Base-by-base conservation (phyloP, 2,113 vertebrate species). In the Chloropsis cyanopogon region DNA sequence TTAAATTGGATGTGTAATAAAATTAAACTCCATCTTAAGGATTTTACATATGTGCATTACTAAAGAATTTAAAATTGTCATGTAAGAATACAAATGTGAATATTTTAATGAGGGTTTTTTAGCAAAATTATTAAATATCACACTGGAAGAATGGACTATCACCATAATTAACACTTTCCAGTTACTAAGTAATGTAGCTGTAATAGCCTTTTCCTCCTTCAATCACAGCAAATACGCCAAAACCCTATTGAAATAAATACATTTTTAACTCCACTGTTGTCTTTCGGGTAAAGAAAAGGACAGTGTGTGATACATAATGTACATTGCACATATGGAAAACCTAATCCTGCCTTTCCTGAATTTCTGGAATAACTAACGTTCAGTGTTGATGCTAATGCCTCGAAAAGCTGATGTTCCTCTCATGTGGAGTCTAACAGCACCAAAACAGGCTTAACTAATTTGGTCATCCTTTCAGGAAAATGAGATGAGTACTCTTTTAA, bases 371-470 rank as follows among this genome's bases (percentile, higher is more conserved):
- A 63, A 75, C 11, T 54, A 50, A 26, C 14, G 1, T 14, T 93
- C 2, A 0, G 1, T 49, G 10, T 42, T 39, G 12, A 52, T 60
- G 7, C 4, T 70, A 26, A 14, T 79, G 28, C 4, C 39, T 41
- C 5, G 19, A 19, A 13, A 28, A 93, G 12, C 6, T 50, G 25
- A 64, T n/a, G 11, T 63, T 89, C 24, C 6, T 84, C 24, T 53
- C 13, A 39, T 3, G 3, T 41, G 20, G 14, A 78, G 14, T n/a
- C 8, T 56, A 26, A 44, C 7, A 56, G 12, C 11, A 49, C 4
- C 35, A 84, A 49, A 72, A 33, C 5, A 23, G 37, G 13, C 47
- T 79, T 92, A 59, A 65, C 3, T 39, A 12, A 7, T 80, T 84
- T 66, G 14, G 7, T 75, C 39, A 96, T 54, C 25, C 7, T 29